A percentile compares a stretch with the other conserved stretches of the same genome.
Evolutionary conservation across 2,888 invertebrate species (phyloP).

Genomic region (Chrysotoxum bicinctum): DNA sequence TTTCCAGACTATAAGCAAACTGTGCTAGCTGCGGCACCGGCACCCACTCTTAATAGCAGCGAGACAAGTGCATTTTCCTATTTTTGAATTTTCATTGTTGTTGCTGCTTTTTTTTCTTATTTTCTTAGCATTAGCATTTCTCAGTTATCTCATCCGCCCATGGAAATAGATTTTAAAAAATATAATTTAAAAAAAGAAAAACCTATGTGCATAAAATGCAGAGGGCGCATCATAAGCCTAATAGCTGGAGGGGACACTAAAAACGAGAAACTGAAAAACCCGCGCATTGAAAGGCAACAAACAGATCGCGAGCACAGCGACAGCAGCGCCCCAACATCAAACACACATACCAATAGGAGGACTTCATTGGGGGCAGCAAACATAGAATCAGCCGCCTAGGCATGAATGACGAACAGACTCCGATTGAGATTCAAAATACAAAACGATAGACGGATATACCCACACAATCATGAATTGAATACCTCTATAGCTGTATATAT

Average conservation of each 20-base stretch:
- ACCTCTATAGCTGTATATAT: neutral
- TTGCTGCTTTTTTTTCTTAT: neutral
- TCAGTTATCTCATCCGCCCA: constrained; percentile 57
- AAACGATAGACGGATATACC: constrained; percentile 46
- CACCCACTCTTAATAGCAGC: constrained; percentile 56
- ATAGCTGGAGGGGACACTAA: constrained; percentile 57
- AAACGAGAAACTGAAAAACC: constrained; percentile 1
- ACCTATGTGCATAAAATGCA: constrained; percentile 39
- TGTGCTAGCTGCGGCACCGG: constrained; percentile 57
- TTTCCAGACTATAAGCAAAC: constrained; percentile 40
- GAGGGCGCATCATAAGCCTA: constrained; percentile 62
- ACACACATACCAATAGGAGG: constrained; percentile 26
- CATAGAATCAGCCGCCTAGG: neutral
- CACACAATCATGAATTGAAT: constrained; percentile 24
- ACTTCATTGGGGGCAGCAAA: constrained; percentile 43
- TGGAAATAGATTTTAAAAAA: constrained; percentile 61
- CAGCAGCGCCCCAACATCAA: constrained; percentile 24
- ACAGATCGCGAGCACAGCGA: constrained; percentile 4
- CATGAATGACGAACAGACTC: constrained; percentile 32
- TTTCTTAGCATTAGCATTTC: constrained; percentile 30
- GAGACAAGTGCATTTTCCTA: constrained; percentile 69
- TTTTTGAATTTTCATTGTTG: constrained; percentile 63
- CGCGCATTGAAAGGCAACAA: constrained; percentile 15
- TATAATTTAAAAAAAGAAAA: constrained; percentile 2
- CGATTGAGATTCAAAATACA: constrained; percentile 21